phyloP scores from a whole-genome alignment of 1,140 invertebrate species.

The Drosophila kanapiae region DNA sequence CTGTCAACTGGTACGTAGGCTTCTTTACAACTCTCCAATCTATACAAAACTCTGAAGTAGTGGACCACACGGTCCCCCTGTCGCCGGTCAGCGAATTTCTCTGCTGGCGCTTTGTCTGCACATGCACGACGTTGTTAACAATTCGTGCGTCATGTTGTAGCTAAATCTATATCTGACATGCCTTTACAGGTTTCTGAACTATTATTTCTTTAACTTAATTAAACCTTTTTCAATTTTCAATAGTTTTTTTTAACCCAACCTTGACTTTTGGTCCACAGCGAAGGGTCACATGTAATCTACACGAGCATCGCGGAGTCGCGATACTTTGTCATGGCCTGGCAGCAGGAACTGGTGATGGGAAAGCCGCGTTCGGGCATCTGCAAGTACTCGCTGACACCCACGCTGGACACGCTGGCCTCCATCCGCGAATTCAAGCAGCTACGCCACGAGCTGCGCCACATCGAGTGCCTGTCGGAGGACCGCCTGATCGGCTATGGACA shows the following conservation, averaged over 20 bases:
- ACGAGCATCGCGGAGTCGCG: slow-evolving; percentile 74
- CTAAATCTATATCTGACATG: no score
- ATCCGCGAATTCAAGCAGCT: slow-evolving; percentile 81
- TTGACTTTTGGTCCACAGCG: slow-evolving; percentile 36
- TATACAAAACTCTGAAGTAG: no score
- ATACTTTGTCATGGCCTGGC: slow-evolving; percentile 81
- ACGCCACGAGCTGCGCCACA: slow-evolving; percentile 65
- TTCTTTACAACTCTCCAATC: neutral
- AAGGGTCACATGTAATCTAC: slow-evolving; percentile 61
- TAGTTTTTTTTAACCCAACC: neutral
- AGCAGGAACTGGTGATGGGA: slow-evolving; percentile 69
- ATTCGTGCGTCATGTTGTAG: no score
- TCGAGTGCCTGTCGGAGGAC: slow-evolving; percentile 77
- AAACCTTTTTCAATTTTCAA: no score
- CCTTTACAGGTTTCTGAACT: no score
- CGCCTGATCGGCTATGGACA: slow-evolving; percentile 75
- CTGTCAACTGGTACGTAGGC: slow-evolving; percentile 67
- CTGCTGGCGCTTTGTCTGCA: no score
- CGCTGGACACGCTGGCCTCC: slow-evolving; percentile 77
- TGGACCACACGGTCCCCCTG: no score
- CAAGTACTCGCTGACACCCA: slow-evolving; percentile 81
- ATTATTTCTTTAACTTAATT: no score
- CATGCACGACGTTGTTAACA: no score
- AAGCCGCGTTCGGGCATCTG: slow-evolving; percentile 75
- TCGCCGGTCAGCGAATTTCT: no score